These are phyloP conservation scores for Neuroterus valhalla DNA, from an alignment of 1,140 invertebrate species.

Conservation along the genomic window DNA sequence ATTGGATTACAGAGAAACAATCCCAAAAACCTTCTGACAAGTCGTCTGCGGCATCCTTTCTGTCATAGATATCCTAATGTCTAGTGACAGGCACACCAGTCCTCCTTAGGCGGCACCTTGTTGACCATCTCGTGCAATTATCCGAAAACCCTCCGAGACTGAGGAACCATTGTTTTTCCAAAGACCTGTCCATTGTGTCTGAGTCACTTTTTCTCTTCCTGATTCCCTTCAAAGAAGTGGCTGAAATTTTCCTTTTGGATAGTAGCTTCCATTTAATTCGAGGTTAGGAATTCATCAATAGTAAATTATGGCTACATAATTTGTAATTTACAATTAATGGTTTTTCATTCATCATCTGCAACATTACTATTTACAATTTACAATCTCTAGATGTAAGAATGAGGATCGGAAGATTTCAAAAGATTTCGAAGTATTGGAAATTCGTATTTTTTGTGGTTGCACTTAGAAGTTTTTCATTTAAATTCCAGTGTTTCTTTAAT, in stretches of 20 bases:
- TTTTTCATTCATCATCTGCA: too few species aligned
- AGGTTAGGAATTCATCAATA: too few species aligned
- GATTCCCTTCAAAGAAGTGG: background rate
- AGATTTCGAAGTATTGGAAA: too few species aligned
- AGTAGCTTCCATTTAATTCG: too few species aligned
- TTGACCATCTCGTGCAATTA: slow-evolving; percentile 67
- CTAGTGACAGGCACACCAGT: slow-evolving; percentile 63
- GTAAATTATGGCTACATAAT: too few species aligned
- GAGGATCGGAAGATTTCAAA: too few species aligned
- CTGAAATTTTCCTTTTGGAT: background rate
- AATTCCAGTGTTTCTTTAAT: too few species aligned
- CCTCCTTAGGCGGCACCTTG: slow-evolving; percentile 63
- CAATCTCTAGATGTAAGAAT: too few species aligned
- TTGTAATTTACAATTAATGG: too few species aligned
- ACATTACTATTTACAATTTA: too few species aligned
- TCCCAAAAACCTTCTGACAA: slow-evolving; percentile 62
- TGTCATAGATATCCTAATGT: slow-evolving; percentile 66
- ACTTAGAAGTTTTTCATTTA: too few species aligned
- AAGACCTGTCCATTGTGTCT: background rate
- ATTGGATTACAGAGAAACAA: slow-evolving; percentile 69
- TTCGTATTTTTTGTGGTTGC: too few species aligned
- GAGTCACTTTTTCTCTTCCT: slow-evolving; percentile 38
- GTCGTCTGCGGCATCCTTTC: slow-evolving; percentile 48
- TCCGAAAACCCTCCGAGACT: slow-evolving; percentile 59
- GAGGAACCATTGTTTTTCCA: slow-evolving; percentile 58